Percentiles rank a stretch among this genome's conserved stretches.
These are phyloP conservation scores for Agrypnus murinus DNA, from an alignment of 2,888 invertebrate species.

Conservation along the genomic window DNA sequence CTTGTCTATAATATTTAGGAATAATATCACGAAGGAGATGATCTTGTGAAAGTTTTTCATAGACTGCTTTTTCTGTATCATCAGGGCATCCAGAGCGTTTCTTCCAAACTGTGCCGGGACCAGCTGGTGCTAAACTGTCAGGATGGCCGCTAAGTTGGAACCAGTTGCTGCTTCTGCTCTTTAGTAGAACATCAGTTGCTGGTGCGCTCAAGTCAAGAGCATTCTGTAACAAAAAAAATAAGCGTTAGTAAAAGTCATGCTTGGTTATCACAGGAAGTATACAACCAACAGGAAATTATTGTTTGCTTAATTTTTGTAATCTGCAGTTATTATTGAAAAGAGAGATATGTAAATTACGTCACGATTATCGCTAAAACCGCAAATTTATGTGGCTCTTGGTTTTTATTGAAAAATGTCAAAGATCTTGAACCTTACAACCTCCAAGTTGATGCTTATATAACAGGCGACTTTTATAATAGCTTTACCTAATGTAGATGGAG, in stretches of 20 bases:
- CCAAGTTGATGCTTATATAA: too few relatives aligned
- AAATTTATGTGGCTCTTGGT: too few relatives aligned
- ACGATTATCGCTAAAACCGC: too few relatives aligned
- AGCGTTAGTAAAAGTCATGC: not conserved
- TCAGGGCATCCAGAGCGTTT: constrained; percentile 82
- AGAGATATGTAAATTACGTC: too few relatives aligned
- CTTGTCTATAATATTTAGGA: constrained; percentile 89
- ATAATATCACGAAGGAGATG: constrained; percentile 82
- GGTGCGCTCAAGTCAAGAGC: constrained; percentile 93
- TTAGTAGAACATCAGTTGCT: constrained; percentile 89
- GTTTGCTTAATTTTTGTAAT: not conserved
- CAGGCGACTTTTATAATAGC: too few relatives aligned
- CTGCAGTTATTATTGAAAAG: too few relatives aligned
- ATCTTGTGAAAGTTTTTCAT: constrained; percentile 86
- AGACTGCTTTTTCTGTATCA: constrained; percentile 84
- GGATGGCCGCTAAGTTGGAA: constrained; percentile 95
- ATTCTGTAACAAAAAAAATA: constrained; percentile 78
- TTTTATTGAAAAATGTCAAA: too few relatives aligned
- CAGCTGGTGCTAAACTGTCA: constrained; percentile 93
- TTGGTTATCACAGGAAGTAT: too few relatives aligned
- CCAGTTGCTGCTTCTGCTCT: constrained; percentile 83
- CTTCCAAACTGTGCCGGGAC: constrained; percentile 96
- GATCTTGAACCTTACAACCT: too few relatives aligned
- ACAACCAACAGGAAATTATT: not conserved
- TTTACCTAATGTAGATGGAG: constrained; percentile 10